A percentile compares a stretch with the other conserved stretches of the same genome.
Evolutionary conservation across 2,888 invertebrate species (phyloP).

Genomic region (Zaprionus bogoriensis): DNA sequence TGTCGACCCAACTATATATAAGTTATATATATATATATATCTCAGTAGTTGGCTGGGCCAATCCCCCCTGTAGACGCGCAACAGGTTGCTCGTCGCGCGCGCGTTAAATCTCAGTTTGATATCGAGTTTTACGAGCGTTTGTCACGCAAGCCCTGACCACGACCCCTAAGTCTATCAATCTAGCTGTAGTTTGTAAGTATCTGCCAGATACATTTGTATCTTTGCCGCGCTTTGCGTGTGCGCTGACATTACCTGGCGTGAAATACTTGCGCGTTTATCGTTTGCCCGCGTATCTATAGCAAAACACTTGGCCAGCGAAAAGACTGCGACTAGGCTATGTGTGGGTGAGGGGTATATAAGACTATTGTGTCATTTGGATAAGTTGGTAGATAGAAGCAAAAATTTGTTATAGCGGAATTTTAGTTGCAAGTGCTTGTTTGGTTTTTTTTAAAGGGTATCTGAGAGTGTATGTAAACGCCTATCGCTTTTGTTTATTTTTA

Average conservation of each 20-base stretch:
- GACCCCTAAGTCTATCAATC: slow-evolving; percentile 24
- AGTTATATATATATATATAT: not conserved
- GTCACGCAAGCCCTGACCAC: slow-evolving; percentile 38
- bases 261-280: slow-evolving; percentile 38
- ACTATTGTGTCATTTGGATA: not conserved
- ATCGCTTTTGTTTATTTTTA: too few relatives aligned
- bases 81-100: slow-evolving; percentile 19
- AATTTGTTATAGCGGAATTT: too few relatives aligned
- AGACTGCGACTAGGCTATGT: not conserved
- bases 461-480: too few relatives aligned
- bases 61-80: slow-evolving; percentile 1
- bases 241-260: slow-evolving; percentile 43
- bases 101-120: not conserved
- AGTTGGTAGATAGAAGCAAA: too few relatives aligned
- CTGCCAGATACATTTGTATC: slow-evolving; percentile 38
- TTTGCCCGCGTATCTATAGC: slow-evolving; percentile 25
- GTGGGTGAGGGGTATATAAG: not conserved
- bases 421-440: not conserved
- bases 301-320: slow-evolving; percentile 38
- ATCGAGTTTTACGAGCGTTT: slow-evolving; percentile 35
- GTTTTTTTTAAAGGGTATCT: not conserved
- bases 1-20: not conserved
- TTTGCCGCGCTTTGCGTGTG: slow-evolving; percentile 41
- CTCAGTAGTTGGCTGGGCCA: not conserved
- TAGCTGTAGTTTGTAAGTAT: slow-evolving; percentile 17